Percentiles rank a stretch among this genome's conserved stretches.
Conservation (phyloP, 2,113 vertebrate species). For the Dasyornis broadbenti region DNA sequence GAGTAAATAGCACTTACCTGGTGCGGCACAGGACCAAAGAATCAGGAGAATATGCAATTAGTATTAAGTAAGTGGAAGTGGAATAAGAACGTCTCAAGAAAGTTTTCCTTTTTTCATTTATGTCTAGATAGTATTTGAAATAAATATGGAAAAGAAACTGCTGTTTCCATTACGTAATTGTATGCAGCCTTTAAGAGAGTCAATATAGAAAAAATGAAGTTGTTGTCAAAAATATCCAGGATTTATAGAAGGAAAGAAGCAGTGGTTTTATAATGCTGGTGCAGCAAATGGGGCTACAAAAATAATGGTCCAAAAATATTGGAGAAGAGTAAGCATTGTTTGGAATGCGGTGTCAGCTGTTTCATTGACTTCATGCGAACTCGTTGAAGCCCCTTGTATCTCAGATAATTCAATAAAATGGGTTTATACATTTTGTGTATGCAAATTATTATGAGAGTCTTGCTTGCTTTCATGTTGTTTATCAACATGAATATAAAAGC, state of each 20-base stretch:
- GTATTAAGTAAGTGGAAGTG: constrained; percentile 94
- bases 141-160: not conserved
- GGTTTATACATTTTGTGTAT: not conserved
- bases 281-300: not conserved
- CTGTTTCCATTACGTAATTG: not conserved
- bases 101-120: constrained; percentile 15
- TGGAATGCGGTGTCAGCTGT: not conserved
- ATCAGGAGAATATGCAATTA: constrained; percentile 92
- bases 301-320: not conserved
- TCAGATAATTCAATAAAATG: not conserved
- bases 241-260: not conserved
- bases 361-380: not conserved
- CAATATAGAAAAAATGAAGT: not conserved
- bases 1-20: constrained; percentile 93
- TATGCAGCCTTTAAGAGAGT: not conserved
- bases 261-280: not conserved
- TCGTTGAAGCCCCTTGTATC: not conserved
- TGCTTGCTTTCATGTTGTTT: not conserved
- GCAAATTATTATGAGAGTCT: not conserved
- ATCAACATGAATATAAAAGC: not conserved
- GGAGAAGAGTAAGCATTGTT: not conserved
- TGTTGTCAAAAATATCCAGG: not conserved
- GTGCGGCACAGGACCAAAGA: constrained; percentile 92
- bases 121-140: not conserved
- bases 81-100: constrained; percentile 12